Evolutionary conservation across 2,888 invertebrate species (phyloP).

Genomic region (Epinotia demarniana): DNA sequence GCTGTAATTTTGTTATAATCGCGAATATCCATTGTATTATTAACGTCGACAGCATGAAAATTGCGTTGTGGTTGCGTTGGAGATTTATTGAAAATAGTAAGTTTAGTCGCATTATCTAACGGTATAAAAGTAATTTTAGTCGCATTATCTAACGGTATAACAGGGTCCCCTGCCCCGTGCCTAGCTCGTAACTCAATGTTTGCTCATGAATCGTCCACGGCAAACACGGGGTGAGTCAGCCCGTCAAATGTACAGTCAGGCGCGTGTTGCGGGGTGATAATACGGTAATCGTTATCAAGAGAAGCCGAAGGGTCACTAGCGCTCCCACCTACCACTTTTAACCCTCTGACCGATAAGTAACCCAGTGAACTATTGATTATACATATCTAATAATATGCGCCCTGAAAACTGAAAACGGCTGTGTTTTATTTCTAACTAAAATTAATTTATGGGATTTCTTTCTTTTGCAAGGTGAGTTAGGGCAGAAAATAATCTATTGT

Average conservation of each 20-base stretch:
- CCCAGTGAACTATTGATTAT: background rate
- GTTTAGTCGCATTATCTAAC: no score
- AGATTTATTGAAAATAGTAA: slow-evolving; percentile 9
- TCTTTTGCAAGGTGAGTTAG: no score
- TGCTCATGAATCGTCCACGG: slow-evolving; percentile 26
- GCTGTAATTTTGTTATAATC: background rate
- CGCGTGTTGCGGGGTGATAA: slow-evolving; percentile 32
- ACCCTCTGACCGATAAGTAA: slow-evolving; percentile 9
- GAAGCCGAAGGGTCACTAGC: background rate
- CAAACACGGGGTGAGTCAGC: slow-evolving; percentile 39
- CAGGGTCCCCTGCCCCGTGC: slow-evolving; percentile 19
- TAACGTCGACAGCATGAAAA: background rate
- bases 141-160: slow-evolving; percentile 21
- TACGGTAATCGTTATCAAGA: slow-evolving; percentile 26
- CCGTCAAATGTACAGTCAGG: slow-evolving; percentile 41
- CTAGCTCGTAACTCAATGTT: slow-evolving; percentile 39
- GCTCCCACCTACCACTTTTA: slow-evolving; percentile 7
- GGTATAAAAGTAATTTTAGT: background rate
- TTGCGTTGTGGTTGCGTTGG: background rate
- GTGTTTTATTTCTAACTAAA: no score
- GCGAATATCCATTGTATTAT: background rate
- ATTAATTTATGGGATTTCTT: no score
- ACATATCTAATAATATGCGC: no score
- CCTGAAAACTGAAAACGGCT: no score
- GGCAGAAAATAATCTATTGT: no score